Percentiles rank a stretch among this genome's conserved stretches.
phyloP scores from a whole-genome alignment of 2,888 invertebrate genomes.

The Brachyptera putata region DNA sequence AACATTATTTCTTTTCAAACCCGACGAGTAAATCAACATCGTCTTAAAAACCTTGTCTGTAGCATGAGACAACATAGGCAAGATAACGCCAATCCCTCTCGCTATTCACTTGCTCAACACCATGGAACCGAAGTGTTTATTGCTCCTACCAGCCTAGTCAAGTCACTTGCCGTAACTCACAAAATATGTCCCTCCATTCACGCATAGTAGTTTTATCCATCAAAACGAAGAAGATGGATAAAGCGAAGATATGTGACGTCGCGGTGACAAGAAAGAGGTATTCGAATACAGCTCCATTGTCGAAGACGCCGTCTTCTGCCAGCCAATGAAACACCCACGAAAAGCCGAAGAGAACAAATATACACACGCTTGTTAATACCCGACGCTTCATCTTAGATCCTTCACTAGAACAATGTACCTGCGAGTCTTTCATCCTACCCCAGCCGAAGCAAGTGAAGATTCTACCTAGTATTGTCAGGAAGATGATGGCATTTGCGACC shows the following conservation, averaged over 20 bases:
- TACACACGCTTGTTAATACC: not conserved
- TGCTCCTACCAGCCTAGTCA: no score
- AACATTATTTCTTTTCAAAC: no score
- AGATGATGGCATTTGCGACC: not conserved
- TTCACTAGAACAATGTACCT: not conserved
- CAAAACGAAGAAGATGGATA: not conserved
- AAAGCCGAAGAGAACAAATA: not conserved
- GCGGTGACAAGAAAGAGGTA: not conserved
- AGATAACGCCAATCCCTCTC: no score
- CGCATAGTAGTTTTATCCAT: no score
- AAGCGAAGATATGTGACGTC: not conserved
- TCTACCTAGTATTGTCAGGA: not conserved
- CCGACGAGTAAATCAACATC: no score
- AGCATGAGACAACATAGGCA: no score
- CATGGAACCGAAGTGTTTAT: no score
- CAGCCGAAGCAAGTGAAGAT: not conserved
- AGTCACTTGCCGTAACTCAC: no score
- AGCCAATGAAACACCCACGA: not conserved
- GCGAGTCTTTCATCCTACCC: not conserved
- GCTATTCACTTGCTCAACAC: no score
- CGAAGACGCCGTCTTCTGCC: not conserved
- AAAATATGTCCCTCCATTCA: no score
- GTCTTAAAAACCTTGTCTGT: no score
- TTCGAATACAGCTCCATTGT: not conserved
- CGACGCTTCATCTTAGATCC: not conserved